Evolutionary conservation across 2,888 invertebrate species (phyloP).

Genomic region (Cyclophora albipunctata): DNA sequence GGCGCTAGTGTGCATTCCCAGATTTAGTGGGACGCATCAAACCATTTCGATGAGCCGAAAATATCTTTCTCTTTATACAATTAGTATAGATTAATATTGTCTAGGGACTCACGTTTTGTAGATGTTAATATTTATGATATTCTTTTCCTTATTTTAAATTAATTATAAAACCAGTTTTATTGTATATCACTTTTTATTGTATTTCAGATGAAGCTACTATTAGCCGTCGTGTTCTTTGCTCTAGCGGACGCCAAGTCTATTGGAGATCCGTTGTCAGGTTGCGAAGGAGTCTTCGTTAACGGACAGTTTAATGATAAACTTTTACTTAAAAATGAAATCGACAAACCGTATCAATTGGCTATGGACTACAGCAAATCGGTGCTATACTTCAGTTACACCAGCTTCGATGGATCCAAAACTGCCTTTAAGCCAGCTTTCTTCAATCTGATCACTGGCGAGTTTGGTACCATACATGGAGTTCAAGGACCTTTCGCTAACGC

Average conservation of each 20-base stretch:
- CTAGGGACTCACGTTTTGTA: too few species aligned
- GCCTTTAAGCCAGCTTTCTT: conserved; percentile 38
- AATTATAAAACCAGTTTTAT: background rate
- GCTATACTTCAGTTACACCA: conserved; percentile 46
- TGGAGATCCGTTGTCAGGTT: conserved; percentile 7
- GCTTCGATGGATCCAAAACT: conserved; percentile 2
- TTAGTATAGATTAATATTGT: too few species aligned
- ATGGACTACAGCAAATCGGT: conserved; percentile 50
- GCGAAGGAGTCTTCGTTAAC: conserved; percentile 14
- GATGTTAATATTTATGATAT: too few species aligned
- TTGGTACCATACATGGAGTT: conserved; percentile 32
- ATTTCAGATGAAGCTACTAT: conserved; percentile 30
- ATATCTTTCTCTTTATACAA: too few species aligned
- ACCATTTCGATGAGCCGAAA: too few species aligned
- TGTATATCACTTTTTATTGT: background rate
- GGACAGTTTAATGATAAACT: conserved; percentile 24
- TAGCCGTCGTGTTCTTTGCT: conserved; percentile 12
- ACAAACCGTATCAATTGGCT: conserved; percentile 46
- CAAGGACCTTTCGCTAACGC: conserved; percentile 45
- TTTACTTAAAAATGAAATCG: conserved; percentile 26
- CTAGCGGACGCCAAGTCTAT: conserved; percentile 16
- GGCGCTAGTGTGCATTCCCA: too few species aligned
- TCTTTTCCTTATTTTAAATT: too few species aligned
- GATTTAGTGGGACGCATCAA: too few species aligned
- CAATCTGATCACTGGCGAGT: conserved; percentile 40